These are phyloP conservation scores for Tympanuchus pallidicinctus DNA, from an alignment of 2,113 vertebrate genomes.

Conservation along the genomic window DNA sequence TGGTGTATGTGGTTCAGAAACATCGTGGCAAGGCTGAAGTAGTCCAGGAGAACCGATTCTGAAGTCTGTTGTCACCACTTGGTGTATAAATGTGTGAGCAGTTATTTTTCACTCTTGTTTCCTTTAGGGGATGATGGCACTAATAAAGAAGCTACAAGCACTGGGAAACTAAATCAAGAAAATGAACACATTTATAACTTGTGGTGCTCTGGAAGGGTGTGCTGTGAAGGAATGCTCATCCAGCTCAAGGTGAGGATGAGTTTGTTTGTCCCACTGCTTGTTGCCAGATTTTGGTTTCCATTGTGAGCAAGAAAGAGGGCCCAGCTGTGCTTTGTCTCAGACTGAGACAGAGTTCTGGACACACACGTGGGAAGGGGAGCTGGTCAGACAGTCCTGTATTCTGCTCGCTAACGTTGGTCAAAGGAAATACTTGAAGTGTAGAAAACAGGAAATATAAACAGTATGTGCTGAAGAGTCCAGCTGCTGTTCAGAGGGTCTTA, in stretches of 20 bases:
- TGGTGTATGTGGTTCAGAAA: background rate
- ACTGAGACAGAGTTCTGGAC: background rate
- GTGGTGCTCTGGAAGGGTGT: constrained; percentile 97
- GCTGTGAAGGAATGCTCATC: constrained; percentile 98
- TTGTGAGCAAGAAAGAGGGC: background rate
- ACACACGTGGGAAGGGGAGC: background rate
- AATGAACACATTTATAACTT: constrained; percentile 98
- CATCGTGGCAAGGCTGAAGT: background rate
- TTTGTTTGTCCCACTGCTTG: background rate
- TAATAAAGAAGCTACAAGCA: constrained; percentile 94
- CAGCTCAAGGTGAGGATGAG: constrained; percentile 82
- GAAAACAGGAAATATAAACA: background rate
- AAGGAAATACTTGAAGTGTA: background rate
- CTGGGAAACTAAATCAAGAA: constrained; percentile 96
- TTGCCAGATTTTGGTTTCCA: background rate
- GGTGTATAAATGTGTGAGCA: background rate
- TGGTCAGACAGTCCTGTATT: background rate
- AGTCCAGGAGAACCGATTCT: background rate
- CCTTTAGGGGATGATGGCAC: constrained; percentile 93
- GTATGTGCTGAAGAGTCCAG: background rate
- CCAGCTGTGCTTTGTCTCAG: background rate
- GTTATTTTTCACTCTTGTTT: background rate
- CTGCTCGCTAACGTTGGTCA: background rate
- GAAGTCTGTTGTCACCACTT: background rate
- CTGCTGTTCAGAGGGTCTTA: background rate